These are phyloP conservation scores for Phenganax subtilis DNA, from an alignment of 92 coral and sea anemone species.

Conservation along the genomic window DNA sequence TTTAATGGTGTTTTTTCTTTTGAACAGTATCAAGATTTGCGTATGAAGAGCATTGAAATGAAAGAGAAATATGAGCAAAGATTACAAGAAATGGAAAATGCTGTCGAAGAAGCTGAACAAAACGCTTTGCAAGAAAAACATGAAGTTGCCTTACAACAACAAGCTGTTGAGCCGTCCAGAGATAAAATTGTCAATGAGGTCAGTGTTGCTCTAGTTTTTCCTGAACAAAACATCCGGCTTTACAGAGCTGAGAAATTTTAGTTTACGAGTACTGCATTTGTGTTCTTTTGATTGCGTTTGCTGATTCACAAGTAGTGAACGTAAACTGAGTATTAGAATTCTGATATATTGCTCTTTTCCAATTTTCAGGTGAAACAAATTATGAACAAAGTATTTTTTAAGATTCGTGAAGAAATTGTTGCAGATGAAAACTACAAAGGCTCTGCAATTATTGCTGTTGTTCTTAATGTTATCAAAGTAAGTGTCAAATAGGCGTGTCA, in stretches of 20 bases:
- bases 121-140: conserved; percentile 63
- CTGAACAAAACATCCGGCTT: too few species aligned
- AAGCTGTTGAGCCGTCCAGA: conserved; percentile 41
- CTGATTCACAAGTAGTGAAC: too few species aligned
- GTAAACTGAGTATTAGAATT: too few species aligned
- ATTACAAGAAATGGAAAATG: conserved; percentile 56
- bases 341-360: neutral
- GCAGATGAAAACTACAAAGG: conserved; percentile 65
- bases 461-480: conserved; percentile 82
- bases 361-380: conserved; percentile 73
- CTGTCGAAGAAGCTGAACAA: conserved; percentile 60
- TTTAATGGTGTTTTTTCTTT: neutral
- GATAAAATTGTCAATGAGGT: conserved; percentile 65
- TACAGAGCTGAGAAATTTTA: too few species aligned
- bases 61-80: conserved; percentile 74
- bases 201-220: conserved; percentile 5
- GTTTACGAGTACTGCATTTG: too few species aligned
- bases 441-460: conserved; percentile 66
- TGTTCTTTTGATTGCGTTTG: too few species aligned
- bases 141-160: conserved; percentile 39
- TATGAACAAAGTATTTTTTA: conserved; percentile 82
- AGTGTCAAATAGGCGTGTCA: neutral
- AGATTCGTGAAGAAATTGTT: conserved; percentile 72
- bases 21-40: conserved; percentile 70
- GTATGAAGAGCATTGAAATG: conserved; percentile 72